Conservation (phyloP, 2,113 vertebrate genomes). For the Amblyopsis rosae region DNA sequence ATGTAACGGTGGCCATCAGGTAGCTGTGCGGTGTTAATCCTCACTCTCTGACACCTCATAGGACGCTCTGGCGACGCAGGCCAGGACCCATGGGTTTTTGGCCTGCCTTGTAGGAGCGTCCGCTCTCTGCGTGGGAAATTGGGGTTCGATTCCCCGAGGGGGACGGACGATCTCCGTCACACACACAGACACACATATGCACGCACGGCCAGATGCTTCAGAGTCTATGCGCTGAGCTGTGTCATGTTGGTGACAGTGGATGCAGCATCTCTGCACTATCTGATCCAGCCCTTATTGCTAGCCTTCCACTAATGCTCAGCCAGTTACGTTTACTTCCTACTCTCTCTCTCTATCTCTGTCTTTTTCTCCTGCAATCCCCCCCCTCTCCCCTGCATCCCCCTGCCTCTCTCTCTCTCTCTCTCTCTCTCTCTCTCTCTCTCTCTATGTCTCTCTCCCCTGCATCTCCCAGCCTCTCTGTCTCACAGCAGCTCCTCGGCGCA, state of each 20-base stretch:
- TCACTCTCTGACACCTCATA: too few species aligned
- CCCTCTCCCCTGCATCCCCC: not conserved
- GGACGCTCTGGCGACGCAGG: too few species aligned
- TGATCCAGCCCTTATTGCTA: conserved; percentile 1
- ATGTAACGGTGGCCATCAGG: too few species aligned
- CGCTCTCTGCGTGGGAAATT: too few species aligned
- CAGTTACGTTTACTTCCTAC: not conserved
- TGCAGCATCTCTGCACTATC: conserved; percentile 10
- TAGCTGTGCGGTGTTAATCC: too few species aligned
- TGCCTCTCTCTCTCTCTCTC: not conserved
- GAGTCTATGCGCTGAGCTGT: conserved; percentile 17
- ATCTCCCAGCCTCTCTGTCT: not conserved
- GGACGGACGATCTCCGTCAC: too few species aligned
- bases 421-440: not conserved
- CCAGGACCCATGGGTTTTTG: too few species aligned
- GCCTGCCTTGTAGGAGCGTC: too few species aligned
- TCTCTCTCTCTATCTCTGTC: conserved; percentile 9
- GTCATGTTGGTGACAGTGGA: conserved; percentile 32
- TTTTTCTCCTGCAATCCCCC: not conserved
- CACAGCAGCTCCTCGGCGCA: conserved; percentile 18
- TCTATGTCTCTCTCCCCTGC: not conserved
- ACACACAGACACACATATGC: conserved; percentile 7
- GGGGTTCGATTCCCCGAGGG: too few species aligned
- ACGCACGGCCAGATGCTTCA: conserved; percentile 3
- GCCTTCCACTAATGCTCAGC: too few species aligned